Percentiles rank a stretch among this genome's conserved stretches.
Conservation (phyloP, 1,140 invertebrate genomes). For the Physella acuta region DNA sequence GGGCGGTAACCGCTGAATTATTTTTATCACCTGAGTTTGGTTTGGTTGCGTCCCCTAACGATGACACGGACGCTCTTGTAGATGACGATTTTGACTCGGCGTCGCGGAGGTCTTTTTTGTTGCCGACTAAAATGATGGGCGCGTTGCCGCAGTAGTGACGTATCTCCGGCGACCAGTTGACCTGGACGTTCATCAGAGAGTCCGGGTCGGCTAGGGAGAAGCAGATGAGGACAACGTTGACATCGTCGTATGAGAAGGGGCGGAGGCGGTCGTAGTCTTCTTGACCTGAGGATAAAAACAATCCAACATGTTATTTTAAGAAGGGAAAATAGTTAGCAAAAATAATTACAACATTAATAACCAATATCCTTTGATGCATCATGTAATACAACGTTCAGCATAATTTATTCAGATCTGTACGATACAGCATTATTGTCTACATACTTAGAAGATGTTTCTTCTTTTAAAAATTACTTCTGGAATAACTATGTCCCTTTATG, state of each 20-base stretch:
- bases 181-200: constrained; percentile 94
- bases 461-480: no score
- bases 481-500: no score
- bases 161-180: constrained; percentile 70
- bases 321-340: no score
- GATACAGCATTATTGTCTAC: no score
- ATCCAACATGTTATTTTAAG: no score
- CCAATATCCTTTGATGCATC: no score
- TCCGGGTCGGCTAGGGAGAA: constrained; percentile 59
- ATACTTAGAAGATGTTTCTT: no score
- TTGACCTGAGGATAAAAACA: no score
- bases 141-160: constrained; percentile 95
- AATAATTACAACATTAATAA: no score
- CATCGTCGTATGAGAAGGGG: constrained; percentile 95
- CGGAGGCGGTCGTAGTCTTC: constrained; percentile 91
- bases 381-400: no score
- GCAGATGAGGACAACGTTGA: constrained; percentile 66
- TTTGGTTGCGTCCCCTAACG: background rate
- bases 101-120: constrained; percentile 69
- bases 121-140: constrained; percentile 88
- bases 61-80: background rate
- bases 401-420: no score
- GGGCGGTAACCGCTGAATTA: background rate
- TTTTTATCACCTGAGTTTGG: background rate
- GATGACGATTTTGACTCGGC: background rate